A percentile compares a stretch with the other conserved stretches of the same genome.
Conservation (phyloP, 2,888 invertebrate species). For the Pachliopta kotzebuea region DNA sequence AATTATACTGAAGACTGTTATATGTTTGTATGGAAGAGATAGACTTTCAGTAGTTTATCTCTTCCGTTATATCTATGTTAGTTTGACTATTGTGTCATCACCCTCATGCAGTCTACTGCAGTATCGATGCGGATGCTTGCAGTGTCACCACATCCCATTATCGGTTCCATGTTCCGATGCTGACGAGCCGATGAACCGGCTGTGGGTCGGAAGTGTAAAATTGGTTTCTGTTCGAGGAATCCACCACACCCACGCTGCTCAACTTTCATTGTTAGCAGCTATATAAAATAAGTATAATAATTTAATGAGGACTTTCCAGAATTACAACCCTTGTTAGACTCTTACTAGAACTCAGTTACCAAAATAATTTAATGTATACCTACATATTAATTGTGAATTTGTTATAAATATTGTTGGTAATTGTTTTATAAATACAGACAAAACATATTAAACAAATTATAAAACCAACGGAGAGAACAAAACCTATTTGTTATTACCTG, state of each 20-base stretch:
- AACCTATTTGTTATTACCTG: too few relatives aligned
- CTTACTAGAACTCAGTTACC: too few relatives aligned
- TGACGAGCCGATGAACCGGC: slow-evolving; percentile 14
- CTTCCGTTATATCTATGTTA: too few relatives aligned
- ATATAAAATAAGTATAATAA: background rate
- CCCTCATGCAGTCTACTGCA: background rate
- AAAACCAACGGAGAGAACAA: too few relatives aligned
- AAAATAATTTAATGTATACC: too few relatives aligned
- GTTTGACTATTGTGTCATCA: slow-evolving; percentile 6
- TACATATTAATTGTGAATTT: too few relatives aligned
- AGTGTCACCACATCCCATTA: slow-evolving; percentile 13
- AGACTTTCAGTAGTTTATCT: too few relatives aligned
- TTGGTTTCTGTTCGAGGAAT: slow-evolving; percentile 14
- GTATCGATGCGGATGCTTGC: slow-evolving; percentile 15
- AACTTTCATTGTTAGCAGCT: background rate
- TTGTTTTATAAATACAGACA: too few relatives aligned
- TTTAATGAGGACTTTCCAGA: background rate
- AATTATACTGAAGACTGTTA: too few relatives aligned
- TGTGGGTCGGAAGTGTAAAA: slow-evolving; percentile 22
- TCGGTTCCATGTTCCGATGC: slow-evolving; percentile 19
- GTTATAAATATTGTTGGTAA: too few relatives aligned
- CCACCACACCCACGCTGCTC: slow-evolving; percentile 9
- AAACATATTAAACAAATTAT: too few relatives aligned
- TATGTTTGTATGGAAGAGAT: background rate
- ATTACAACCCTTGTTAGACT: too few relatives aligned